phyloP scores from a whole-genome alignment of 2,888 invertebrate genomes.

The Leucania comma region DNA sequence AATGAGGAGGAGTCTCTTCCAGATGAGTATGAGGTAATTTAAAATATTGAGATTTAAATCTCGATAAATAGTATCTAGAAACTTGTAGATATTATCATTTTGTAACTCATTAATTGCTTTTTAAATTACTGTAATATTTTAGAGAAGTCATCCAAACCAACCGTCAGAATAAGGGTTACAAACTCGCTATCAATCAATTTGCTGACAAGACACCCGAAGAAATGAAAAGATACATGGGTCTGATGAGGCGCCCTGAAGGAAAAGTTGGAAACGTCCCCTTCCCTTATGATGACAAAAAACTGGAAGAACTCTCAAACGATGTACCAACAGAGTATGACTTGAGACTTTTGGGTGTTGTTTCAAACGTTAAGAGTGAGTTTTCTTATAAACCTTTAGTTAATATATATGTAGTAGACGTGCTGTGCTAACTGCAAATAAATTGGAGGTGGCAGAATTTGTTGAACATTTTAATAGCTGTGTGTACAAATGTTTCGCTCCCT shows the following conservation, averaged over 20 bases:
- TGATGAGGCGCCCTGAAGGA: constrained; percentile 68
- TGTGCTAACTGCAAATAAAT: neutral
- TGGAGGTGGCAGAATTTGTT: neutral
- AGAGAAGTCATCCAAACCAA: constrained; percentile 74
- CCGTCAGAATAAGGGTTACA: constrained; percentile 75
- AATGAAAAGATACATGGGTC: constrained; percentile 72
- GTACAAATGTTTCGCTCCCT: neutral
- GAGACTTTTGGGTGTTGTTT: constrained; percentile 76
- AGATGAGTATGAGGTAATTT: constrained; percentile 57
- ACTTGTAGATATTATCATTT: neutral
- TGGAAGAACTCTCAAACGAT: constrained; percentile 62
- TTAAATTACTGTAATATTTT: constrained; percentile 8
- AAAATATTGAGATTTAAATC: neutral
- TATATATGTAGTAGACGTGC: neutral
- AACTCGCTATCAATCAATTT: constrained; percentile 78
- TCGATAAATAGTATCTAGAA: neutral
- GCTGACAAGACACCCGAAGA: constrained; percentile 80
- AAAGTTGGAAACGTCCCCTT: constrained; percentile 76
- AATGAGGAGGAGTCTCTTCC: constrained; percentile 52
- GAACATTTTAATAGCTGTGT: neutral
- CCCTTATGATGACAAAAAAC: constrained; percentile 72
- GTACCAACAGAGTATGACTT: constrained; percentile 77
- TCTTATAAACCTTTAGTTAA: neutral
- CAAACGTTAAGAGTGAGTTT: constrained; percentile 76
- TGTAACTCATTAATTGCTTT: neutral